Percentiles rank a stretch among this genome's conserved stretches.
phyloP scores from a whole-genome alignment of 2,113 vertebrate genomes.

The Brachypodius melanocephalos region DNA sequence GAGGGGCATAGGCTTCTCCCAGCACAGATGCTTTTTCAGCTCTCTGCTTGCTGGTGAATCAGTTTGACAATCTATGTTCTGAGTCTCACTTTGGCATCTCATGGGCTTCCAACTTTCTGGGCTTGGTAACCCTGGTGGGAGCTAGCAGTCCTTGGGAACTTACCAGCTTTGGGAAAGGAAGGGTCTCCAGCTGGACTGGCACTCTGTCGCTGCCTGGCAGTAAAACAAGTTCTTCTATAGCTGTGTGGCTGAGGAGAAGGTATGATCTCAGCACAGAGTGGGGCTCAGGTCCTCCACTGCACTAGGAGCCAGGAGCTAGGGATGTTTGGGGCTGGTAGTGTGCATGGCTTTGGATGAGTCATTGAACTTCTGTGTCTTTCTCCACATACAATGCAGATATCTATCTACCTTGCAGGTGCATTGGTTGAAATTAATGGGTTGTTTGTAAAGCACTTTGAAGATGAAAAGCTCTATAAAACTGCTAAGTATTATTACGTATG shows the following conservation, averaged over 20 bases:
- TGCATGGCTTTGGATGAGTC: background rate
- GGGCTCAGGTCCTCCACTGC: background rate
- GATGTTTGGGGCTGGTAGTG: background rate
- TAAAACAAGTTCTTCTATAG: background rate
- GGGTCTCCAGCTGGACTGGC: background rate
- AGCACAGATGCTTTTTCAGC: background rate
- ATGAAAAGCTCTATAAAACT: conserved; percentile 66
- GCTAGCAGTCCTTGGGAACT: background rate
- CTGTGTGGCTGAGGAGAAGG: background rate
- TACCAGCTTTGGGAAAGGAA: accelerated
- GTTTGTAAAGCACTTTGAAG: conserved; percentile 60
- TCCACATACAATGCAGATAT: background rate
- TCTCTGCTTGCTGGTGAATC: background rate
- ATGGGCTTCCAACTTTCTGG: background rate
- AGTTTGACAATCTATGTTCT: accelerated
- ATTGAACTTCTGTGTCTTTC: background rate
- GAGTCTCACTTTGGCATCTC: background rate
- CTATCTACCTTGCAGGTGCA: conserved; percentile 16
- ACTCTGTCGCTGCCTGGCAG: accelerated
- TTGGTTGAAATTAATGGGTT: conserved; percentile 56
- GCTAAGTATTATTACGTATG: conserved; percentile 47
- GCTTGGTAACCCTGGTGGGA: background rate
- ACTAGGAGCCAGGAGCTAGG: background rate
- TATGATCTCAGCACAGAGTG: background rate
- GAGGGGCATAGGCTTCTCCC: background rate